Percentiles rank a stretch among this genome's conserved stretches.
Conservation (phyloP, 2,888 invertebrate species). For the Tetragonisca angustula region DNA sequence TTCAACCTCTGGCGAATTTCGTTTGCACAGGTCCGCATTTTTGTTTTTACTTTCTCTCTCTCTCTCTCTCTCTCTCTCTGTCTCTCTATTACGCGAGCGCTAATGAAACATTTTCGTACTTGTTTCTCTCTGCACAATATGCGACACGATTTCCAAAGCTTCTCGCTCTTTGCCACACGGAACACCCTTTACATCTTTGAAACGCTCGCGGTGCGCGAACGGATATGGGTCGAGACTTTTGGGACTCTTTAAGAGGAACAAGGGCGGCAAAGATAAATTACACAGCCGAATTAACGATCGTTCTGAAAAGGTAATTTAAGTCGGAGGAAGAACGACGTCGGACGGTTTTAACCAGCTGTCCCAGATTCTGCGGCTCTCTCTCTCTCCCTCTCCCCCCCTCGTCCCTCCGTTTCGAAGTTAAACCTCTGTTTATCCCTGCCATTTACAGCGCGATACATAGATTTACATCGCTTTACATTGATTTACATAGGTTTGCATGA, state of each 20-base stretch:
- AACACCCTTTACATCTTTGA: background rate
- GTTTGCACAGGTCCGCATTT: background rate
- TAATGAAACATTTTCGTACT: background rate
- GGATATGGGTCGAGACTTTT: slow-evolving; percentile 20
- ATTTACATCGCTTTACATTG: background rate
- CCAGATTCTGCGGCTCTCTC: slow-evolving; percentile 6
- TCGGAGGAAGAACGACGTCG: slow-evolving; percentile 1
- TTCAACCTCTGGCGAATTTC: too few species aligned
- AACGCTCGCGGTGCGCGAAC: slow-evolving; percentile 9
- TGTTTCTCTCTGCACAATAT: background rate
- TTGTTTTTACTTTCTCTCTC: background rate
- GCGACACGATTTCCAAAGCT: background rate
- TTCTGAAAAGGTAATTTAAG: slow-evolving; percentile 36
- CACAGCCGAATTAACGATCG: slow-evolving; percentile 17
- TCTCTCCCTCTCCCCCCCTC: background rate
- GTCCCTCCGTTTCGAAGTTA: background rate
- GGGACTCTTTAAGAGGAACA: slow-evolving; percentile 3
- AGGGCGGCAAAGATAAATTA: slow-evolving; percentile 21
- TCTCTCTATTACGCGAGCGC: too few species aligned
- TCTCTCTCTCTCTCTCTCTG: too few species aligned
- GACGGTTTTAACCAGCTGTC: slow-evolving; percentile 3
- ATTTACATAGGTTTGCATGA: background rate
- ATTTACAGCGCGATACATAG: background rate
- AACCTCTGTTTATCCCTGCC: background rate
- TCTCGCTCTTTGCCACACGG: background rate